Evolutionary conservation across 2,888 invertebrate species (phyloP).

Genomic region (Ditula angustiorana): DNA sequence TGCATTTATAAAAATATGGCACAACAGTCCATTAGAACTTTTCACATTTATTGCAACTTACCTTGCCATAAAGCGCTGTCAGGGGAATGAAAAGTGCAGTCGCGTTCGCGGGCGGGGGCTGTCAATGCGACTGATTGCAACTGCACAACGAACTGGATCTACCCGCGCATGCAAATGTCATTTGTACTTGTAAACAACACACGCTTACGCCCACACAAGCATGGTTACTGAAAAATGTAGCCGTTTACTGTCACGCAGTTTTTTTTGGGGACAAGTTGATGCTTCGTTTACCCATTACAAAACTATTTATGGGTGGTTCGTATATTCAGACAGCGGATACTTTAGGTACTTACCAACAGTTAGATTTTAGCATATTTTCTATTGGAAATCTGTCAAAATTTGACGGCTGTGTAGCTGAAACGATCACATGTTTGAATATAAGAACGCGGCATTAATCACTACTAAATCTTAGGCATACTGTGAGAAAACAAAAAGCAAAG

Average conservation of each 20-base stretch:
- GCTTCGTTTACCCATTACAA: neutral
- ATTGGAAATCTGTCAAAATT: too few relatives aligned
- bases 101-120: constrained; percentile 50
- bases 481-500: too few relatives aligned
- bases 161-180: constrained; percentile 59
- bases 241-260: neutral
- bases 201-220: constrained; percentile 13
- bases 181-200: constrained; percentile 61
- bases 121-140: constrained; percentile 68
- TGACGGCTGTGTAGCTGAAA: too few relatives aligned
- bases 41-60: constrained; percentile 45
- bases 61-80: constrained; percentile 62
- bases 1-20: constrained; percentile 25
- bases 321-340: too few relatives aligned
- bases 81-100: constrained; percentile 67
- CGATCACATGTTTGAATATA: too few relatives aligned
- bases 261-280: neutral
- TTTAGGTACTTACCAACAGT: too few relatives aligned
- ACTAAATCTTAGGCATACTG: too few relatives aligned
- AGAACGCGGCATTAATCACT: too few relatives aligned
- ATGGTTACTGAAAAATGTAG: constrained; percentile 24
- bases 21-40: constrained; percentile 40
- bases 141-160: constrained; percentile 54
- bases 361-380: too few relatives aligned
- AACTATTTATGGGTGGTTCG: neutral